Evolutionary conservation across 2,797 vertebrate species (phyloP).

Genomic region (Rhinoraja longicauda): DNA sequence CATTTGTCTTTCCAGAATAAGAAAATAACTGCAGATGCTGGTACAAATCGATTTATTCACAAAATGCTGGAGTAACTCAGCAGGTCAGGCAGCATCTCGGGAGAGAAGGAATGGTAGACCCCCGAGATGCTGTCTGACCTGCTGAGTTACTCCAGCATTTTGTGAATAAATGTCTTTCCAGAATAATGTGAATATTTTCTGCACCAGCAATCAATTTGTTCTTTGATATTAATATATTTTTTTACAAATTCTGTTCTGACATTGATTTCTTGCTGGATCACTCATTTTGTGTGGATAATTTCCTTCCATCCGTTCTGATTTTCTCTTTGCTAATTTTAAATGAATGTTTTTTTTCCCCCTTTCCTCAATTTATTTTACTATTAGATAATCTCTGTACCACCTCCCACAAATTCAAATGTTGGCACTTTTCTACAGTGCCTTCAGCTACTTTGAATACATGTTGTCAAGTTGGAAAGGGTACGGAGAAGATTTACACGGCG

Average conservation of each 20-base stretch:
- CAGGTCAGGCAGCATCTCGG: too few relatives aligned
- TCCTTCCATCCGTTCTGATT: not conserved
- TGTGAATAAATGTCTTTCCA: not conserved
- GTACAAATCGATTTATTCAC: too few relatives aligned
- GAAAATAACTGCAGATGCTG: too few relatives aligned
- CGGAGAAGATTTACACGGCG: too few relatives aligned
- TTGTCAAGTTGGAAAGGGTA: too few relatives aligned
- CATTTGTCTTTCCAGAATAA: not conserved
- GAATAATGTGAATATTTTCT: not conserved
- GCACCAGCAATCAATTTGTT: not conserved
- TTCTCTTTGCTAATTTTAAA: not conserved
- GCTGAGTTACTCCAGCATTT: too few relatives aligned
- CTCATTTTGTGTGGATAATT: not conserved
- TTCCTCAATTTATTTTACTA: too few relatives aligned
- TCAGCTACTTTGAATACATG: not conserved
- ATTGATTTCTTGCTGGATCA: not conserved
- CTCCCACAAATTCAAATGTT: not conserved
- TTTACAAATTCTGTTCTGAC: not conserved
- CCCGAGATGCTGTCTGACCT: too few relatives aligned
- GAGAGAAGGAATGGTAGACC: too few relatives aligned
- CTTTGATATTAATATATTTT: too few relatives aligned
- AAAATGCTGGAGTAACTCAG: too few relatives aligned
- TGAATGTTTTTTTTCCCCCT: not conserved
- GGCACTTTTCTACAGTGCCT: not conserved
- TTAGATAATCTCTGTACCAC: not conserved